Evolutionary conservation across 2,888 invertebrate genomes (phyloP).

Genomic region (Syrista parreyssii): DNA sequence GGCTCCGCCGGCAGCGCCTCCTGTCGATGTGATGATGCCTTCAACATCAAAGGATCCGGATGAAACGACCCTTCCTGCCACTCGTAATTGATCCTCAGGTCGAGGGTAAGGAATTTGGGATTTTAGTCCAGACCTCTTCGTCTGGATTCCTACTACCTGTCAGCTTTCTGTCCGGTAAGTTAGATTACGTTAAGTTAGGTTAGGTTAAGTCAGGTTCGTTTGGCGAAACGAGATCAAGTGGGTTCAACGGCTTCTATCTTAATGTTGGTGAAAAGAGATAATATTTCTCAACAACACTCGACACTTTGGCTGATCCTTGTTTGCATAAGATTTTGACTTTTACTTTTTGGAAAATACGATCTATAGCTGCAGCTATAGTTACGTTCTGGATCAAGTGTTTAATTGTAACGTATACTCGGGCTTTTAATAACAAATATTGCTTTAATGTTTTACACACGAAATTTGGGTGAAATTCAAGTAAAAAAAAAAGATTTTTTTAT

Average conservation of each 20-base stretch:
- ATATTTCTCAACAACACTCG: background rate
- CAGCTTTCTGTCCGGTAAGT: background rate
- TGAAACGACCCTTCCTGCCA: background rate
- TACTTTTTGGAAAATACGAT: background rate
- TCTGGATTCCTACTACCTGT: background rate
- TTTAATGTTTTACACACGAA: too few species aligned
- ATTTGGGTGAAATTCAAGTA: background rate
- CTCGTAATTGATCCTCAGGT: background rate
- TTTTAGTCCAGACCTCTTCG: background rate
- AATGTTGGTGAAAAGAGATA: background rate
- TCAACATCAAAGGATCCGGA: conserved; percentile 19
- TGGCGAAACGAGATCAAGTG: background rate
- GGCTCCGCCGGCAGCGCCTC: conserved; percentile 39
- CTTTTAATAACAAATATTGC: too few species aligned
- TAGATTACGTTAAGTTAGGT: background rate
- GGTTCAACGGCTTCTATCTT: background rate
- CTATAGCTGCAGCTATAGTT: background rate
- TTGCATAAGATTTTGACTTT: background rate
- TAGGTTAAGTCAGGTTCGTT: background rate
- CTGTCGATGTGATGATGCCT: conserved; percentile 43
- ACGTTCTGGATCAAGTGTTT: background rate
- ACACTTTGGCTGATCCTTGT: background rate
- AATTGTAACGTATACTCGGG: too few species aligned
- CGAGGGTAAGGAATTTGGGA: background rate
- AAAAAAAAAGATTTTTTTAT: background rate